Base-by-base conservation (phyloP, 2,113 vertebrate genomes). In the Neopipo cinnamomea region DNA sequence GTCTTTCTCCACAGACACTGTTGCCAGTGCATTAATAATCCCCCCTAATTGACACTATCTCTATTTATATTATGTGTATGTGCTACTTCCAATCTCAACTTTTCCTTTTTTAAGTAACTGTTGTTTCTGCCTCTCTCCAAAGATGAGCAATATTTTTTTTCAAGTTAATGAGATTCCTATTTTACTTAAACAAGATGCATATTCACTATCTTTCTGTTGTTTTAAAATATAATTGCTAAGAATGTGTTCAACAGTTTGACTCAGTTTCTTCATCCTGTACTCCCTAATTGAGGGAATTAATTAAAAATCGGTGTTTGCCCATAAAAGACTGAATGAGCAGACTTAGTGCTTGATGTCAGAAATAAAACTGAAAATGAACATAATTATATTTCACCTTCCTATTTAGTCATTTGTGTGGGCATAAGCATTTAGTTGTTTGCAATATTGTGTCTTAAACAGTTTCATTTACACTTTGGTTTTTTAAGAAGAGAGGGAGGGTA, bases 381-480 rank as follows among this genome's bases (percentile, higher is more conserved):
- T 91, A 95, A 89, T 91, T 91, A 58, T 92, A 65, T 96, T 97
- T 96, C 87, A 96, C 90, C 85, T 96, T 95, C 72, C 85, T 86
- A 94, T 94, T 96, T 96, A 89, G 76, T 95, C 47, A 75, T 91
- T 91, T 93, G n/a, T 90, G 75, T 87, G 89, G 86, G 84, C 59
- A 87, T 88, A 94, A 85, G 47, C 72, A 75, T 95, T 94, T 75
- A 46, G 75, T 89, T 93, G 33, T 68, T 75, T 67, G 24, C 80
- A 85, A 27, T 81, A 37, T 37, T 39, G 41, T 88, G 33, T 89
- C 82, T 92, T 85, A 82, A 92, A 59, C 75, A 91, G 67, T 91
- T 94, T 94, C 70, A 95, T 95, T 94, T 95, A 71, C 82, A 79
- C 72, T 91, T 95, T 35, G 11, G 1, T 86, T 96, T 95, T 91